These are phyloP conservation scores for Gallinago solitaria DNA, from an alignment of 2,797 vertebrate species.

Conservation along the genomic window DNA sequence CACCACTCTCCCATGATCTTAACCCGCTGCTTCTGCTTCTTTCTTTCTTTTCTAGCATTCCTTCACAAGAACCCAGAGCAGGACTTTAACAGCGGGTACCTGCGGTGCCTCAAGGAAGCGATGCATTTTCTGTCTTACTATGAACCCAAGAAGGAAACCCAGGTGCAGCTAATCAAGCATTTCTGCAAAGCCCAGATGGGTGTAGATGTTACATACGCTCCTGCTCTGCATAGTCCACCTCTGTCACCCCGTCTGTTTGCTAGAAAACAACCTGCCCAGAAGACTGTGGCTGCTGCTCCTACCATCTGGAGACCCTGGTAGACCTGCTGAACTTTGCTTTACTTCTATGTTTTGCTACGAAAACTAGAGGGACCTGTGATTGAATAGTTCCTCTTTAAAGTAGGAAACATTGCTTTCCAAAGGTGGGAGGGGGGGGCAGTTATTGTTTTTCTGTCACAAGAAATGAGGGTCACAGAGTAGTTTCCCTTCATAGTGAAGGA, in stretches of 20 bases:
- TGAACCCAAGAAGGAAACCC: slow-evolving; percentile 78
- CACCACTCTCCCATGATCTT: background rate
- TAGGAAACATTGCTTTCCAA: slow-evolving; percentile 66
- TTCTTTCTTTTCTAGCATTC: background rate
- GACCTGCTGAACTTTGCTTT: slow-evolving; percentile 9
- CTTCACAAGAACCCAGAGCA: slow-evolving; percentile 11
- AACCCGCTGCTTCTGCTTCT: background rate
- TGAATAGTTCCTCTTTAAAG: slow-evolving; percentile 41
- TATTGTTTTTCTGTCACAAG: slow-evolving; percentile 43
- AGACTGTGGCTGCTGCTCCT: background rate
- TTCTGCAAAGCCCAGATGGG: slow-evolving; percentile 76
- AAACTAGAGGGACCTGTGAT: slow-evolving; percentile 41
- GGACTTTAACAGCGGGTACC: slow-evolving; percentile 78
- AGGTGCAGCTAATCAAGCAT: slow-evolving; percentile 80
- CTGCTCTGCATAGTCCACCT: background rate
- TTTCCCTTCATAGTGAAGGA: slow-evolving; percentile 76
- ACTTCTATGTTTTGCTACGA: background rate
- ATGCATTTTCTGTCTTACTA: slow-evolving; percentile 84
- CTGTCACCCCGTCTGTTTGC: background rate
- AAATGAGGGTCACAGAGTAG: background rate
- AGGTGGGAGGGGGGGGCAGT: background rate
- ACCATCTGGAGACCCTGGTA: slow-evolving; percentile 88
- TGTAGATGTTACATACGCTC: background rate
- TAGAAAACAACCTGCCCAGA: slow-evolving; percentile 51
- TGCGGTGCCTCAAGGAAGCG: slow-evolving; percentile 82